Conservation (phyloP, 1,140 invertebrate genomes). For the Cepaea nemoralis region DNA sequence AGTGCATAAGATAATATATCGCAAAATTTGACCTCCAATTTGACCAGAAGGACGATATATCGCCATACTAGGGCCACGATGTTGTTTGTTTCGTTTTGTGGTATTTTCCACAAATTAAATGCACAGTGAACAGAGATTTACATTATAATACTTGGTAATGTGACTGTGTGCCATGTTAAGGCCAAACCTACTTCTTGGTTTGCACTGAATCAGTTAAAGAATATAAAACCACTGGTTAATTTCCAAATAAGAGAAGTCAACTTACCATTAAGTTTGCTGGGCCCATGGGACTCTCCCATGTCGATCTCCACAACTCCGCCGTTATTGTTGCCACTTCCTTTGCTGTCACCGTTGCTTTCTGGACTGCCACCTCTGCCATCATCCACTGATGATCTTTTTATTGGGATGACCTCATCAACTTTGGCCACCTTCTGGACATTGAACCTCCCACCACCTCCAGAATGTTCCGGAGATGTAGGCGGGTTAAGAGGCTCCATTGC, state of each 20-base stretch:
- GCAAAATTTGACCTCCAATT: too few relatives aligned
- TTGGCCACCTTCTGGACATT: background rate
- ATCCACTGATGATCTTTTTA: conserved; percentile 20
- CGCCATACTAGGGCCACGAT: too few relatives aligned
- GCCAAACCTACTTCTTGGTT: too few relatives aligned
- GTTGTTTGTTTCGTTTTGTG: too few relatives aligned
- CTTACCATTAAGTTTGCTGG: background rate
- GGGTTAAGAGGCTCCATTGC: background rate
- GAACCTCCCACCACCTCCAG: background rate
- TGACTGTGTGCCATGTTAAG: too few relatives aligned
- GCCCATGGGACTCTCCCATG: background rate
- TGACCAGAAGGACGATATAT: too few relatives aligned
- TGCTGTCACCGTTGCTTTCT: background rate
- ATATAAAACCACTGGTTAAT: too few relatives aligned
- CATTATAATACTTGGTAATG: too few relatives aligned
- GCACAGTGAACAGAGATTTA: too few relatives aligned
- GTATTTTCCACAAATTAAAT: too few relatives aligned
- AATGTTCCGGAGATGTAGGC: background rate
- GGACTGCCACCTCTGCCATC: background rate
- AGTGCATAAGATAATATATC: too few relatives aligned
- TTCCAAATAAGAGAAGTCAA: background rate
- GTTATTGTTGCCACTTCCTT: background rate
- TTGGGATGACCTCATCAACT: background rate
- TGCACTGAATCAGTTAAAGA: too few relatives aligned
- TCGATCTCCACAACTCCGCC: conserved; percentile 6